phyloP scores from a whole-genome alignment of 2,113 vertebrate genomes.

The Hypomesus transpacificus region DNA sequence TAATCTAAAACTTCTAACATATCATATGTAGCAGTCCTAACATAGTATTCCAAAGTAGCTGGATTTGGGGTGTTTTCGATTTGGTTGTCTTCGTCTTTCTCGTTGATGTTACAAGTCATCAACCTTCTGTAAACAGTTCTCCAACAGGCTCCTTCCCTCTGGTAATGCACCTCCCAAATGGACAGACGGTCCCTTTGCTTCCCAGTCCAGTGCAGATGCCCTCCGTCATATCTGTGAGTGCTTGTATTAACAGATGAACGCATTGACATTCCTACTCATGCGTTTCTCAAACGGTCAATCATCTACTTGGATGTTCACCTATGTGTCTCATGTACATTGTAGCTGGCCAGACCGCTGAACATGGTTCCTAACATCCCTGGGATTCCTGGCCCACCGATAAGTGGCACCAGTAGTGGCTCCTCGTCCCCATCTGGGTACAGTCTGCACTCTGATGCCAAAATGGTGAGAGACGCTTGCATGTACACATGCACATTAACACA shows the following conservation, averaged over 20 bases:
- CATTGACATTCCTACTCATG: not conserved
- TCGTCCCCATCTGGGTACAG: slow-evolving; percentile 87
- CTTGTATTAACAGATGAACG: not conserved
- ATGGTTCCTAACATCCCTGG: slow-evolving; percentile 92
- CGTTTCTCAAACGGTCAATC: not conserved
- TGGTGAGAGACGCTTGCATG: slow-evolving; percentile 73
- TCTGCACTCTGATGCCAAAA: slow-evolving; percentile 84
- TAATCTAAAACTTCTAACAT: not conserved
- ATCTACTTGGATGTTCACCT: not conserved
- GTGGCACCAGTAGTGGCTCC: slow-evolving; percentile 77
- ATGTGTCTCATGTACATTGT: slow-evolving; percentile 3
- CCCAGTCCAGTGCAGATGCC: slow-evolving; percentile 90
- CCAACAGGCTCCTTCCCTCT: slow-evolving; percentile 84
- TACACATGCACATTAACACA: not conserved
- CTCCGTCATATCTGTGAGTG: slow-evolving; percentile 94
- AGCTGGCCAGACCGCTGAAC: slow-evolving; percentile 86
- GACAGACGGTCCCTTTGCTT: slow-evolving; percentile 88
- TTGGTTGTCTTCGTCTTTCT: slow-evolving; percentile 15
- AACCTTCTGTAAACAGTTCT: slow-evolving; percentile 72
- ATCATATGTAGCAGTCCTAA: too few species aligned
- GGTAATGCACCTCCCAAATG: slow-evolving; percentile 94
- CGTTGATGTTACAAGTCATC: not conserved
- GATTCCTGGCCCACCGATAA: slow-evolving; percentile 88
- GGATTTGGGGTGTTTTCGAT: not conserved
- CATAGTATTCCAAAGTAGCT: too few species aligned